Conservation (phyloP, 2,113 vertebrate genomes). For the Vidua chalybeata region DNA sequence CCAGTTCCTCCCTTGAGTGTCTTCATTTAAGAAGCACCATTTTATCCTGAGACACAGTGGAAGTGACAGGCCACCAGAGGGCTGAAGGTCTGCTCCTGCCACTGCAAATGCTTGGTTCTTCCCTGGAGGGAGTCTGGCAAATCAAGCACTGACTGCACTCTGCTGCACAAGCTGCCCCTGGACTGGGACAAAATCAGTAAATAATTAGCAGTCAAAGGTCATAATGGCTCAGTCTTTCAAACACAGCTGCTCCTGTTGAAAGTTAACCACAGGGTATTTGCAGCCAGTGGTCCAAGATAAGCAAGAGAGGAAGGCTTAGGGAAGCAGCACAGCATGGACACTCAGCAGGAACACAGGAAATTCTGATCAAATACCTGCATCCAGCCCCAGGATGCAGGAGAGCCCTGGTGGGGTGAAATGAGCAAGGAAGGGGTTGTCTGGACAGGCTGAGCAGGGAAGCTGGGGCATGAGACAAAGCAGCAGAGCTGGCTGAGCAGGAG, state of each 20-base stretch:
- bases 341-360: background rate
- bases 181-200: background rate
- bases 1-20: background rate
- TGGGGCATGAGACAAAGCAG: background rate
- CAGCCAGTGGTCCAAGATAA: background rate
- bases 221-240: background rate
- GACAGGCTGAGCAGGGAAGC: background rate
- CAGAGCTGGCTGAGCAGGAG: background rate
- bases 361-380: background rate
- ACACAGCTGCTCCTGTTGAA: background rate
- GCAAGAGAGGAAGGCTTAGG: background rate
- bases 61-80: background rate
- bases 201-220: background rate
- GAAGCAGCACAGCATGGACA: background rate
- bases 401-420: background rate
- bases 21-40: background rate
- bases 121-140: background rate
- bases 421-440: background rate
- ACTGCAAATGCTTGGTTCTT: background rate
- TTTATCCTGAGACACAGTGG: background rate
- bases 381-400: background rate
- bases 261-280: background rate
- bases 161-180: background rate
- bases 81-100: background rate
- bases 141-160: background rate